Base-by-base conservation (phyloP, 1,140 invertebrate genomes). In the Octopus bimaculoides region DNA sequence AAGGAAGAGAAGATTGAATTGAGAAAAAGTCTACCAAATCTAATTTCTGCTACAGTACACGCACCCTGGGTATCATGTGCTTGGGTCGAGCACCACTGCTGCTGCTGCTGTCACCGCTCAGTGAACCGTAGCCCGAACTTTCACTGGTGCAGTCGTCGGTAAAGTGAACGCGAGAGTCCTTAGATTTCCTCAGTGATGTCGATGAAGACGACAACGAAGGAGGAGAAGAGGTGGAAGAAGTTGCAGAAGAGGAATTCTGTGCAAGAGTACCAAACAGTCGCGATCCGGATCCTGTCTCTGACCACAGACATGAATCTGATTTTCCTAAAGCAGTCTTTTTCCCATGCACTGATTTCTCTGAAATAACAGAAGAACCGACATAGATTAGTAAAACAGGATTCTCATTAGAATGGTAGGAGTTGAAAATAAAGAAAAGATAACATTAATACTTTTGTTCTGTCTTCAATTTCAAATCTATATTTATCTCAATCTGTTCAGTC, bases 121-220 rank as follows among this genome's bases (percentile, higher is more conserved):
- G 17, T 61, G 87, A 88, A 12, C 84, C 85, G 80, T 87, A 88
- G 0, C 87, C 87, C 26, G 86, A 87, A 75, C 87, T 88, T 10
- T 83, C 85, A 9, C 85, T 84, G 56, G 81, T 83, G 77, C 87
- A 87, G 78, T 85, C 82, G 1, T 86, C 87, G 14, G 86, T 77
- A 3, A 81, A 83, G 78, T 88, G 87, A 56, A 83, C 85, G 61
- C 79, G 82, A 52, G 77, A n/a, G 66, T 71, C 66, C 26, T 71
- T 71, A 14, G 66, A 71, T 81, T 74, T 77, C 81, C 56, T 80
- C 79, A 17, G 77, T 71, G 73, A 76, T 83, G 53, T 55, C n/a
- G 69, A 74, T 81, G 52, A 78, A 55, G 76, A 71, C 52, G 26
- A 52, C 20, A n/a, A 77, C 77, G 6, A 14, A n/a, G 17, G 54